Evolutionary conservation across 1,140 invertebrate genomes (phyloP), one percentile per base, ranked within the genome.

Genomic region (Bombus huntii): DNA sequence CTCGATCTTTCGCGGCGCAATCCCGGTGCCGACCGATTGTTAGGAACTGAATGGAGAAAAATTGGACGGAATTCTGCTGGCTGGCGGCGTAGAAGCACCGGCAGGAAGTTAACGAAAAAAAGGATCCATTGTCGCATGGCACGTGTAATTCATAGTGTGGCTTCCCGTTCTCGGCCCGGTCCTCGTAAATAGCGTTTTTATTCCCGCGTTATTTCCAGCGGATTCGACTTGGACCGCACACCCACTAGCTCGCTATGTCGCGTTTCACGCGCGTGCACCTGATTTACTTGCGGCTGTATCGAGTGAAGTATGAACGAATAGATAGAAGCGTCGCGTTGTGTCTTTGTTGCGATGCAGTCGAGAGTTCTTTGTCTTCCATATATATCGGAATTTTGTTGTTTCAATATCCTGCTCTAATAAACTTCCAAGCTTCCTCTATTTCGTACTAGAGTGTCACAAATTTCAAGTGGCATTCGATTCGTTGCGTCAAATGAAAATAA

Each of bases 71-170:
- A 87, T 88, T 91, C 86, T 77, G 86, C 74, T 71, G 86, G 66
- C 71, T 72, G 31, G 83, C 39, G 39, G 78, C 53, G 31, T 13
- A 66, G 59, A 13, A 77, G 71, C 75, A 70, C 44, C 78, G 71
- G 47, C 59, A 82, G 81, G 78, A 83, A 87, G 47, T 68, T 73
- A 44, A n/a, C 39, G 65, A 79, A 77, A 88, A 88, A 90, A 87
- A 78, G 81, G 80, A 90, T 84, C 89, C 80, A 91, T 90, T 91
- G 89, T 90, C 89, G 86, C 70, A 57, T 74, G 84, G 89, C 89
- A 90, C 89, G 83, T 91, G 89, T 91, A 91, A 91, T 91, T 91
- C 89, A 91, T 91, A 88, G 89, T 86, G 87, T n/a, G 89, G 89
- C 89, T 90, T 90, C 89, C 88, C 85, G 77, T 74, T 74, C 84